Base-by-base conservation (phyloP, 2,888 invertebrate species). In the Odontomyia ornata region DNA sequence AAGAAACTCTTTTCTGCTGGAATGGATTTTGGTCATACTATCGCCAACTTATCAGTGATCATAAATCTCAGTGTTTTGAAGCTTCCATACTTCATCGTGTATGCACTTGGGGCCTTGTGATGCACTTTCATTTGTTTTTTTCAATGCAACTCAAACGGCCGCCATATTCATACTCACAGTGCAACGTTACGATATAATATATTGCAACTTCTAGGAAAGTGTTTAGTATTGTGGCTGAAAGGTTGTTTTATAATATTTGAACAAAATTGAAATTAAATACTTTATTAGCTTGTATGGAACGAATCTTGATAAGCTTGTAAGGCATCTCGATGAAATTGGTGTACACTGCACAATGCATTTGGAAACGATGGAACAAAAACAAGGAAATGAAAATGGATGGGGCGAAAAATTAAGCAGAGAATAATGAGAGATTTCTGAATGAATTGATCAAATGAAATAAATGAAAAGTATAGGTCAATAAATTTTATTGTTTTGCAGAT, bases 191-290 rank as follows among this genome's bases (percentile, higher is more conserved):
- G 13, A 65, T 28, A 65, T 65, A 65, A 65, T 47, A 69, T 69
- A 47, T 69, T 69, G 69, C 46, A 69, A 25, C 69, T 69, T 25
- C 69, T 47, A 47, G 69, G 69, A 69, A 69, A 47, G 47, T 69
- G 69, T 46, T 69, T 69, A 69, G 69, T 46, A 25, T 30, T 43
- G 69, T 69, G 23, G 15, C 43, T 47, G 69, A 25, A 46, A 69
- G 46, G 46, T 69, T 69, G 46, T 47, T 69, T 3, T 69, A 46
- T 25, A 69, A 69, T 69, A 5, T 69, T 47, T 69, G 69, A 69
- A 69, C 69, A 69, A 69, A 69, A 69, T 47, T 69, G 69, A 69
- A 69, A 69, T 69, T 69, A 69, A 69, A 69, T 69, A 69, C 69
- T 69, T 69, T 46, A 69, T 69, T 69, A 69, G 69, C 67, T 67